phyloP scores from a whole-genome alignment of 2,113 vertebrate species.

The Sylvia atricapilla region DNA sequence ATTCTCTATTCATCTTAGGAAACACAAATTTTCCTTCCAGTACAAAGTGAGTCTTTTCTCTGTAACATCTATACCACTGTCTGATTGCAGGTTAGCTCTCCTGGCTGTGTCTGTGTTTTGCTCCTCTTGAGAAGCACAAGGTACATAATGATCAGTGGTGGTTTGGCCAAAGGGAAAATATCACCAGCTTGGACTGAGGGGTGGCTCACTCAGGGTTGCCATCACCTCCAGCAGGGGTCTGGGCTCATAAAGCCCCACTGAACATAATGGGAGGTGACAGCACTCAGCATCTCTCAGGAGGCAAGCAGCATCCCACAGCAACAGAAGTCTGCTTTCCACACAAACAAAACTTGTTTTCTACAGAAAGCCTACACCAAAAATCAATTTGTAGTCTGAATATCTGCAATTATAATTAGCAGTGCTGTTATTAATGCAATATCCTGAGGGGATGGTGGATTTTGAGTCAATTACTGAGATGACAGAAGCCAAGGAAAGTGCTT shows the following conservation, averaged over 20 bases:
- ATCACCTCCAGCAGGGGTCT: background rate
- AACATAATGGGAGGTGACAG: background rate
- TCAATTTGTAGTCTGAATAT: background rate
- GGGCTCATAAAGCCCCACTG: background rate
- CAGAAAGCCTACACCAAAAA: background rate
- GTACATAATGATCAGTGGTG: background rate
- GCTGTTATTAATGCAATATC: background rate
- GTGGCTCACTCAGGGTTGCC: accelerated
- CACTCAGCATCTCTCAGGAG: background rate
- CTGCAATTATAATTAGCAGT: background rate
- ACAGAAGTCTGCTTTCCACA: background rate
- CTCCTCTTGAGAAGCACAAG: background rate
- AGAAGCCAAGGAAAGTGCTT: background rate
- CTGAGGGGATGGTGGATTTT: background rate
- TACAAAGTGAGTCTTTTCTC: background rate
- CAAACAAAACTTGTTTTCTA: background rate
- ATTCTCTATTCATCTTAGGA: background rate
- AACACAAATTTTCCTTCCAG: background rate
- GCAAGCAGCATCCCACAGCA: background rate
- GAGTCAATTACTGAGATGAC: background rate
- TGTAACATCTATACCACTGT: background rate
- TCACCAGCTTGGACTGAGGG: background rate
- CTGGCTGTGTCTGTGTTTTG: background rate
- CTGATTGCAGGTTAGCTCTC: background rate
- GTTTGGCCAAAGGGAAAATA: background rate